Conservation (phyloP, 2,888 invertebrate genomes). For the Drosophila macrospina region DNA sequence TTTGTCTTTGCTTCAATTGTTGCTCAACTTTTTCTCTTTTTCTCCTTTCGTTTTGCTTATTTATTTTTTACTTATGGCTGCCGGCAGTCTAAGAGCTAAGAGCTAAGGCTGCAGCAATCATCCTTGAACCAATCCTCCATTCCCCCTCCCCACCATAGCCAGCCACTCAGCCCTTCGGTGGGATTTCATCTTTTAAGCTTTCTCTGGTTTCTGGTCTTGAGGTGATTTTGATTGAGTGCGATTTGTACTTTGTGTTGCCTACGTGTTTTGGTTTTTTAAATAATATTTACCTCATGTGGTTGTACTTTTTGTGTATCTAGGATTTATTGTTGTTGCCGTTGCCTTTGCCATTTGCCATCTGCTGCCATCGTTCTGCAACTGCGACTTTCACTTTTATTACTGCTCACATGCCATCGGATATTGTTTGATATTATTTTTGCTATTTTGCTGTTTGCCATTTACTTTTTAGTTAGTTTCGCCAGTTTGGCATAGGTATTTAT, state of each 20-base stretch:
- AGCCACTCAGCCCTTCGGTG: slow-evolving; percentile 16
- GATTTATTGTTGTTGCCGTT: slow-evolving; percentile 62
- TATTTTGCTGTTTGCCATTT: slow-evolving; percentile 69
- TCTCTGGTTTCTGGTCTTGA: slow-evolving; percentile 54
- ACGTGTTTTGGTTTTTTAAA: slow-evolving; percentile 79
- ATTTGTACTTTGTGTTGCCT: slow-evolving; percentile 77
- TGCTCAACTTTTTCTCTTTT: slow-evolving; percentile 21
- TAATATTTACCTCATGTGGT: slow-evolving; percentile 73
- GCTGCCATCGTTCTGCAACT: slow-evolving; percentile 41
- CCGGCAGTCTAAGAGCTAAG: slow-evolving; percentile 24
- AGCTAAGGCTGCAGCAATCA: slow-evolving; percentile 24
- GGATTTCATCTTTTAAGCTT: slow-evolving; percentile 69
- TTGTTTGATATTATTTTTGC: slow-evolving; percentile 73
- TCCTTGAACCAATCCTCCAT: slow-evolving; percentile 7
- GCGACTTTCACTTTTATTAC: slow-evolving; percentile 62
- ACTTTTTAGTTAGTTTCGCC: slow-evolving; percentile 48
- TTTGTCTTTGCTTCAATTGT: slow-evolving; percentile 55
- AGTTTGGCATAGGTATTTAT: slow-evolving; percentile 27
- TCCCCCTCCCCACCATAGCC: not conserved
- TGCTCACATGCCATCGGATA: slow-evolving; percentile 63
- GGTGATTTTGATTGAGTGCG: slow-evolving; percentile 80
- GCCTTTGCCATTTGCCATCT: slow-evolving; percentile 29
- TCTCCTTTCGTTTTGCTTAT: slow-evolving; percentile 46
- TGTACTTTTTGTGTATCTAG: slow-evolving; percentile 51
- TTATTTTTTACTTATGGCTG: slow-evolving; percentile 54